A percentile compares a stretch with the other conserved stretches of the same genome.
These are phyloP conservation scores for Helostoma temminkii DNA, from an alignment of 2,797 vertebrate genomes.

Conservation along the genomic window DNA sequence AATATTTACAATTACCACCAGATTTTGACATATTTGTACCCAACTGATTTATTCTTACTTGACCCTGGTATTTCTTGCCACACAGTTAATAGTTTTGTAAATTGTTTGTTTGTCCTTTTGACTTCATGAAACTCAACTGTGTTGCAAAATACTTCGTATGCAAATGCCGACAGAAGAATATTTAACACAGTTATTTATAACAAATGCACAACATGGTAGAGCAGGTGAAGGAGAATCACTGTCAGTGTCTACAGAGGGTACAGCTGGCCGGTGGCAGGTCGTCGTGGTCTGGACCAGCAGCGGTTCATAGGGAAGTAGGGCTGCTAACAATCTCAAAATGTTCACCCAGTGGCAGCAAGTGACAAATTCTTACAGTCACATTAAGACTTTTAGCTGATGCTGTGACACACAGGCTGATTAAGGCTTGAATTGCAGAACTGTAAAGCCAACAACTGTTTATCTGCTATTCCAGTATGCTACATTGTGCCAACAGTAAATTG, in stretches of 20 bases:
- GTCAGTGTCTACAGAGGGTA: slow-evolving; percentile 48
- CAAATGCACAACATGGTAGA: slow-evolving; percentile 53
- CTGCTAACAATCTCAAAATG: slow-evolving; percentile 43
- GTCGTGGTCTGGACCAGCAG: slow-evolving; percentile 1
- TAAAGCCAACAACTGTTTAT: slow-evolving; percentile 20
- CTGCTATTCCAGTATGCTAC: neutral
- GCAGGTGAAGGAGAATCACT: slow-evolving; percentile 75
- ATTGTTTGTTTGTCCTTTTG: slow-evolving; percentile 61
- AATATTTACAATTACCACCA: no score
- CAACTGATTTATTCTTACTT: neutral
- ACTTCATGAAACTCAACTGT: slow-evolving; percentile 64
- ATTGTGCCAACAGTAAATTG: slow-evolving; percentile 46
- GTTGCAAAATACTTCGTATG: slow-evolving; percentile 65
- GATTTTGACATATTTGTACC: no score
- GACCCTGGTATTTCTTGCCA: neutral
- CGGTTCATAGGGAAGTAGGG: slow-evolving; percentile 30
- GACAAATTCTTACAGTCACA: slow-evolving; percentile 31
- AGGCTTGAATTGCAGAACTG: slow-evolving; percentile 10
- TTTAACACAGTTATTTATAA: slow-evolving; percentile 77
- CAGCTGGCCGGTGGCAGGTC: slow-evolving; percentile 62
- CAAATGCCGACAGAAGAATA: slow-evolving; percentile 75
- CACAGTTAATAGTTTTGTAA: slow-evolving; percentile 4
- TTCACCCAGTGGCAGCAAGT: slow-evolving; percentile 21
- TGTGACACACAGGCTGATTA: neutral
- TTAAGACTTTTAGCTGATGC: slow-evolving; percentile 36